phyloP scores from a whole-genome alignment of 35 echinoderm and acorn worm species.

The Ophioderma brevispina region DNA sequence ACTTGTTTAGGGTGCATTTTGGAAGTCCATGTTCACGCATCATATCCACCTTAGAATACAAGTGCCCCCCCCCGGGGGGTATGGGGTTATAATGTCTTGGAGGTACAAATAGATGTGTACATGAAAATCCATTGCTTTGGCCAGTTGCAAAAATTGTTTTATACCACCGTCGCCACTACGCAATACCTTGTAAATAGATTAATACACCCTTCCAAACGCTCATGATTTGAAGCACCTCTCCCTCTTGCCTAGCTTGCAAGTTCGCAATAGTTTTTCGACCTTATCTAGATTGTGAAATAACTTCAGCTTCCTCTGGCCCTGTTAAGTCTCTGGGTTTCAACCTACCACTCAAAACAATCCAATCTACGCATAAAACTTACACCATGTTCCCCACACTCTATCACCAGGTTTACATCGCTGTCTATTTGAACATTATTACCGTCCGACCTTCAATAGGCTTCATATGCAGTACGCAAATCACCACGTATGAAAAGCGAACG shows the following conservation, averaged over 20 bases:
- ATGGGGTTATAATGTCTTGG: conserved; percentile 6
- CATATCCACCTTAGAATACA: no score
- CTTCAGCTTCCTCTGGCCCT: background rate
- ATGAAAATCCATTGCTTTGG: conserved; percentile 5
- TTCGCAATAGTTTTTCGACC: background rate
- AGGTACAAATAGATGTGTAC: conserved; percentile 1
- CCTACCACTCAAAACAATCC: background rate
- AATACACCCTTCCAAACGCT: background rate
- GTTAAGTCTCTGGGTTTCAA: background rate
- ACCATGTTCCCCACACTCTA: background rate
- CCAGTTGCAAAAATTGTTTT: no score
- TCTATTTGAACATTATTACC: no score
- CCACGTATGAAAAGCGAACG: no score
- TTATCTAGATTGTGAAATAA: background rate
- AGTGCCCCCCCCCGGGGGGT: no score
- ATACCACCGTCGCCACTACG: background rate
- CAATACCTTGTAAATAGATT: background rate
- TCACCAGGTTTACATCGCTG: no score
- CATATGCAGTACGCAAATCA: no score
- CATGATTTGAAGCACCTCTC: background rate
- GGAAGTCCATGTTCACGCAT: no score
- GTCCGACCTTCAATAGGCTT: no score
- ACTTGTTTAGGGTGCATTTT: no score
- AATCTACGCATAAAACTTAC: background rate
- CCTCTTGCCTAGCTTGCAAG: background rate